Evolutionary conservation across 1,140 invertebrate species (phyloP), one percentile per base, ranked within the genome.

Genomic region (Tribolium castaneum): DNA sequence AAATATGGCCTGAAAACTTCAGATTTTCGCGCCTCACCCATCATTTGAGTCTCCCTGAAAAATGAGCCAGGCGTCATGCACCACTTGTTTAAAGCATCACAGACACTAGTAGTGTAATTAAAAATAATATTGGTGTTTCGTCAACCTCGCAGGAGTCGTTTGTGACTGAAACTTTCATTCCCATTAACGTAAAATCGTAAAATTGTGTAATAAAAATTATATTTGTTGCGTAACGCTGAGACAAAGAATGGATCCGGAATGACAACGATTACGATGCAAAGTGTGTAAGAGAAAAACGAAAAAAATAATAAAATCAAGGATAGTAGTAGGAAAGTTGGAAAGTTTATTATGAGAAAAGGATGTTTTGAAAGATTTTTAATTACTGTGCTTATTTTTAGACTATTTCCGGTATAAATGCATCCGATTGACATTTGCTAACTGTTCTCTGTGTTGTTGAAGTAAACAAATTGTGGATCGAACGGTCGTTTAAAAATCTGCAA

Each of bases 1-100:
- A 34, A 35, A 66, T 30, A 66, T 66, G 25, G 59, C 30, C 59
- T 66, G 22, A 66, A 35, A 66, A 25, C 9, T 34, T 62, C 9
- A 13, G 59, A 66, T 66, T 66, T 35, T 34, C 59, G 14, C 30
- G 59, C 30, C 30, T 66, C 59, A 66, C 59, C 59, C 59, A 66
- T 35, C 30, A 13, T 35, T 14, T 25, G 2, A 66, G 30, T 66
- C 59, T 66, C 59, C 59, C 10, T 30, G 25, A 35, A 66, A 35
- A 66, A 66, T 16, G 7, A 12, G 3, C 13, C 1, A 62, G n/a
- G 25, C 39, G 39, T 45, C 39, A 45, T 45, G 39, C 39, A 45
- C 39, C 39, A 45, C 35, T 39, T 39, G 3, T 39, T 10, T 10
- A 39, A 39, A 39, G 35, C 35, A n/a, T n/a, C n/a, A n/a, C n/a